Evolutionary conservation across 1,140 invertebrate species (phyloP), one percentile per base, ranked within the genome.

Genomic region (Odontomachus brunneus): DNA sequence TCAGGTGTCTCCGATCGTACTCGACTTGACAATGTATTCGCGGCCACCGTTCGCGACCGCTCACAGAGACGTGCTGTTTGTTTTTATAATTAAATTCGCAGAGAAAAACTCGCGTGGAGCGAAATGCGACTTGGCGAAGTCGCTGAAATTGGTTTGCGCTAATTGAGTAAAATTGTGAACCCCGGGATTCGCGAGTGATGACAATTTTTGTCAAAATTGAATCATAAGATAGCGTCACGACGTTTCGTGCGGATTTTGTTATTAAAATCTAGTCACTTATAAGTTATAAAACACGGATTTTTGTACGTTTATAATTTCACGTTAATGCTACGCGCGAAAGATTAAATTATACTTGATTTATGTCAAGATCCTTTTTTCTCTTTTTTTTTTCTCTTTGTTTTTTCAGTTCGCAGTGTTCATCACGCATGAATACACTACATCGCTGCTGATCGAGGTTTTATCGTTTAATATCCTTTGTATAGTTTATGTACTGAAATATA

Each of bases 401-500:
- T 44, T 57, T 29, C 57, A 78, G 63, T 78, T 67, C 33, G 1
- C 51, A 44, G 44, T 51, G 2, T 78, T 78, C 69, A 15, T 55
- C 14, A 78, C 75, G 19, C 49, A 78, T 17, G 49, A 78, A 29
- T 78, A 26, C 55, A 78, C 15, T 44, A 19, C 17, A 2, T 17
- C 33, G 22, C 14, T 78, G 17, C 44, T 78, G 11, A 48, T 76
- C 44, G 49, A 76, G 0, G 74, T 66, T 12, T 22, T 48, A 12
- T 67, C 75, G 0, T 78, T 78, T 78, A 11, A 3, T 15, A 3
- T 78, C 69, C 11, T 22, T 69, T 69, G 11, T 78, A 15, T 78
- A 4, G 17, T 48, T 69, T 67, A 19, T n/a, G 0, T 19, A 24
- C 5, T 78, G n/a, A 78, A 57, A 69, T 69, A 78, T 57, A 57